Conservation (phyloP, 2,888 invertebrate genomes). For the Anoplius nigerrimus region DNA sequence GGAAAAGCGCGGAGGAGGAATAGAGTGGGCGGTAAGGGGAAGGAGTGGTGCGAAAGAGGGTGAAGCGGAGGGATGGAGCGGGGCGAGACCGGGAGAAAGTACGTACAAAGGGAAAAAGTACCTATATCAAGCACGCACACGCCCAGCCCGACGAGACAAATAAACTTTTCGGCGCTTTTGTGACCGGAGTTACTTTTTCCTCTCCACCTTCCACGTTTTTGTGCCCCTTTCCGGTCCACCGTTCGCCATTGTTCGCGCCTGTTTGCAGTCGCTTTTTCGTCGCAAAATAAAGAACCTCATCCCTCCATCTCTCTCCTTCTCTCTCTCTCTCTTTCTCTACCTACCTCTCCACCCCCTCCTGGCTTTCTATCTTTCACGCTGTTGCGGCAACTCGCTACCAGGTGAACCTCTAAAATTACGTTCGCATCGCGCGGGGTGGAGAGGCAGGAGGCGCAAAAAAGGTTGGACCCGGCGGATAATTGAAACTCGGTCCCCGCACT, state of each 20-base stretch:
- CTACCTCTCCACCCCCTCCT: not conserved
- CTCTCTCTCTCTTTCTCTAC: not conserved
- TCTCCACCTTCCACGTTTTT: not conserved
- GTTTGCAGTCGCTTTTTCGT: slow-evolving; percentile 2
- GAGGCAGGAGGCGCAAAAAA: no score
- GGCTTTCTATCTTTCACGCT: not conserved
- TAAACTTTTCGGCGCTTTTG: slow-evolving; percentile 42
- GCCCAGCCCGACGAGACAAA: slow-evolving; percentile 25
- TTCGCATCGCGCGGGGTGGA: no score
- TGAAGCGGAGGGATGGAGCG: not conserved
- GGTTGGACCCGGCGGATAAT: no score
- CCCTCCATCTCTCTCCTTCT: not conserved
- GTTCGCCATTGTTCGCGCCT: slow-evolving; percentile 6
- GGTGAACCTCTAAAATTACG: no score
- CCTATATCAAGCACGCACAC: slow-evolving; percentile 20
- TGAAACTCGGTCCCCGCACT: no score
- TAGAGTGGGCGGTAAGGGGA: not conserved
- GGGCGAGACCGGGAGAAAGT: slow-evolving; percentile 5
- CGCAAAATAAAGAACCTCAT: not conserved
- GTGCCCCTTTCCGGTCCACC: slow-evolving; percentile 3
- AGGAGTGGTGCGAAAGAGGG: slow-evolving; percentile 6
- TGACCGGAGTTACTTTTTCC: slow-evolving; percentile 11
- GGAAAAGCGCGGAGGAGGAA: not conserved
- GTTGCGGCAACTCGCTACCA: no score
- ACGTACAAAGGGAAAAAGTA: slow-evolving; percentile 21